Evolutionary conservation across 2,113 vertebrate genomes (phyloP).

Genomic region (Anolis carolinensis): DNA sequence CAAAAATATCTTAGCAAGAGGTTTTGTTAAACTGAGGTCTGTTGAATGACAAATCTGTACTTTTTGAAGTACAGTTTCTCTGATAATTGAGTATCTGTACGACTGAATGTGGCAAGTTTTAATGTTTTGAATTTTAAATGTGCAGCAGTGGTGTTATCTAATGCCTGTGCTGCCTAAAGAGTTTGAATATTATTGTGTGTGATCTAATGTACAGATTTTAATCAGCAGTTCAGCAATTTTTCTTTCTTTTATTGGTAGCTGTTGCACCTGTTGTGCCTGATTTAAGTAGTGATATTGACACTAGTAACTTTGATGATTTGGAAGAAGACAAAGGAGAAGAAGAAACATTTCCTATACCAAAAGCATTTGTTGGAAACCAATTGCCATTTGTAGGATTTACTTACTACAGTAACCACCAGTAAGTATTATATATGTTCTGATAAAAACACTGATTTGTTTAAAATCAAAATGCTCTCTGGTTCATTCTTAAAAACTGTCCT

Average conservation of each 20-base stretch:
- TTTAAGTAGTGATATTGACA: constrained; percentile 97
- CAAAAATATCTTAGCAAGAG: background rate
- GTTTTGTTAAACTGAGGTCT: background rate
- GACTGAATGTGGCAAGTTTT: too few species aligned
- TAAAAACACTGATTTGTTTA: background rate
- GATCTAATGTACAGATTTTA: background rate
- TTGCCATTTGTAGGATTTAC: constrained; percentile 99
- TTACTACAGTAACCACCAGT: constrained; percentile 94
- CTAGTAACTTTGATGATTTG: constrained; percentile 98
- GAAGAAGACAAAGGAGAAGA: constrained; percentile 98
- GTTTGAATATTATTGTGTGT: background rate
- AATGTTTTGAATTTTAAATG: too few species aligned
- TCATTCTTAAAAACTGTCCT: too few species aligned
- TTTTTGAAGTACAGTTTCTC: background rate
- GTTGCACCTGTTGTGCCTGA: constrained; percentile 97
- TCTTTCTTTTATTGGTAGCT: constrained; percentile 73
- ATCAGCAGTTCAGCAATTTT: background rate
- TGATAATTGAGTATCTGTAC: background rate
- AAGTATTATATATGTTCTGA: constrained; percentile 64
- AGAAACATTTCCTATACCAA: constrained; percentile 97
- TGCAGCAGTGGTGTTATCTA: too few species aligned
- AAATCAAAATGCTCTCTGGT: background rate
- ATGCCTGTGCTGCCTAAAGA: too few species aligned
- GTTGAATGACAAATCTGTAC: background rate
- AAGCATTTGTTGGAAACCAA: constrained; percentile 98